Evolutionary conservation across 2,113 vertebrate species (phyloP), one percentile per base, ranked within the genome.

Genomic region (Edolisoma coerulescens): DNA sequence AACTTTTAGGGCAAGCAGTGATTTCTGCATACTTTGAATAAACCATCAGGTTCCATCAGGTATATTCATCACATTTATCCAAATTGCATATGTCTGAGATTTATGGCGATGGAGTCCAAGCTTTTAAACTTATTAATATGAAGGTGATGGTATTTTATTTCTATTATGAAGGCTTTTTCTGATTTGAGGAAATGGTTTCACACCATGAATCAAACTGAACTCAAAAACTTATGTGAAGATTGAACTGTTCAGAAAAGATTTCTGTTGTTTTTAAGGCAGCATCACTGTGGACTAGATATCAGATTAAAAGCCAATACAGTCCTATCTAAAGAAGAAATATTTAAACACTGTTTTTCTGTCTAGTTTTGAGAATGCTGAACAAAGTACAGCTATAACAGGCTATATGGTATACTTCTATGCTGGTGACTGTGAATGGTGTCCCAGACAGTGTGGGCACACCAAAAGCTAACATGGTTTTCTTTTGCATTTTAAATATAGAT

Each of bases 381-480:
- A 63, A 37, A 44, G 4, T 12, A 35, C 9, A 35, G 23, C n/a
- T 37, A 33, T 63, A 67, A 32, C 27, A 53, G 20, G 24, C 6
- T 74, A 11, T 13, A 13, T 10, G 5, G 5, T 45, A 32, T 15
- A 50, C 21, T 81, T 84, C 26, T 74, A 1, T 54, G 17, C 20
- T 15, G 9, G 6, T 57, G 17, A 53, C 24, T 41, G 26, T 22
- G 13, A 84, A n/a, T 82, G 20, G 10, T 65, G 32, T 15, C 27
- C 11, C 12, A 75, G 37, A 59, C 4, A 57, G 13, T 16, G 6
- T 27, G 13, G 24, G 23, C 0, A 0, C 7, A 41, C 6, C 39
- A 80, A 49, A 76, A 77, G 15, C 23, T 49, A 63, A 10, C 1
- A 1, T 7, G 0, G 11, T 11, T 68, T 76, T 87, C 11, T 60